phyloP scores from a whole-genome alignment of 35 echinoderm and acorn worm genomes.

The Anneissia japonica region DNA sequence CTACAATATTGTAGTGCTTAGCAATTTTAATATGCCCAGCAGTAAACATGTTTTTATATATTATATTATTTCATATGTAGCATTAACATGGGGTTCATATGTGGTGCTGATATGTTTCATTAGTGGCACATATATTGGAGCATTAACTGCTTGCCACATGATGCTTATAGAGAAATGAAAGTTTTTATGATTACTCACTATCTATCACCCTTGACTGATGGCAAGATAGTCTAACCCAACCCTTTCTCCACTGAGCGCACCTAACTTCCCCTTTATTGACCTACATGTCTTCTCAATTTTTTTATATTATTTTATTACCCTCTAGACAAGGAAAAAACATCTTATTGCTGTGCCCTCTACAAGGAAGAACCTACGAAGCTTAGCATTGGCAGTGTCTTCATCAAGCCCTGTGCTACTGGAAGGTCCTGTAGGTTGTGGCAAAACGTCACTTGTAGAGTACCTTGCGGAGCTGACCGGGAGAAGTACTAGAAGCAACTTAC shows the following conservation, averaged over 20 bases:
- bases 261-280: not conserved
- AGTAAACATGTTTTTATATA: too few relatives aligned
- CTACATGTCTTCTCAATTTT: not conserved
- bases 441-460: constrained; percentile 78
- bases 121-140: too few relatives aligned
- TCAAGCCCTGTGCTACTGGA: constrained; percentile 64
- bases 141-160: not conserved
- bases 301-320: not conserved
- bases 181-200: not conserved
- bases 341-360: constrained; percentile 68
- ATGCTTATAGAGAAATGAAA: not conserved
- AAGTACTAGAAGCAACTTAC: constrained; percentile 26
- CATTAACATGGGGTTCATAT: too few relatives aligned
- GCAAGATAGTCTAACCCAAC: not conserved
- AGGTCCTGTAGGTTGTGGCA: constrained; percentile 80
- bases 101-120: too few relatives aligned
- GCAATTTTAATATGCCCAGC: too few relatives aligned
- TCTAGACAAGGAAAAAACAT: not conserved
- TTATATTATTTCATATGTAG: too few relatives aligned
- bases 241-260: not conserved
- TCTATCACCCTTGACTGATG: not conserved
- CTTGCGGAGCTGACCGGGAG: constrained; percentile 64
- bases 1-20: too few relatives aligned
- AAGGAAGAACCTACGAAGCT: constrained; percentile 48
- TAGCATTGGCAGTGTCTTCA: constrained; percentile 63